Evolutionary conservation across 92 coral and sea anemone species (phyloP).

Genomic region (Montipora capitata): DNA sequence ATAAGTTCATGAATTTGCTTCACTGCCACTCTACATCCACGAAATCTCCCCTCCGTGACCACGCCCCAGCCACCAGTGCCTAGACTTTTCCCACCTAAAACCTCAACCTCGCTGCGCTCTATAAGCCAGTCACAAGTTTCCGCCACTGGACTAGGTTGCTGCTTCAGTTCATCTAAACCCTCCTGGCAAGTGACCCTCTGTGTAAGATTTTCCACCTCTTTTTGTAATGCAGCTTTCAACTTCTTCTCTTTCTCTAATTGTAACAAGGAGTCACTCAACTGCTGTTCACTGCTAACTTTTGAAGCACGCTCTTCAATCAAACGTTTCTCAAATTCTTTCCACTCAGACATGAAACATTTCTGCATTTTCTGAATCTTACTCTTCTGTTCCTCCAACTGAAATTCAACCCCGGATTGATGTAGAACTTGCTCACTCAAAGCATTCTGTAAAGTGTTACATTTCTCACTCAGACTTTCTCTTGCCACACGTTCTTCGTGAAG

Average conservation of each 20-base stretch:
- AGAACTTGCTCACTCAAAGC: slow-evolving; percentile 50
- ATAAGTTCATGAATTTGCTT: slow-evolving; percentile 94
- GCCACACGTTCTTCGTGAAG: slow-evolving; percentile 40
- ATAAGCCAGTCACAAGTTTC: slow-evolving; percentile 89
- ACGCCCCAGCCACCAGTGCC: slow-evolving; percentile 97
- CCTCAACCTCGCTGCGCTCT: slow-evolving; percentile 86
- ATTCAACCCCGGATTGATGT: slow-evolving; percentile 48
- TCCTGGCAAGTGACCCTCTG: slow-evolving; percentile 34
- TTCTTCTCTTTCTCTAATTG: slow-evolving; percentile 67
- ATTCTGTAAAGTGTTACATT: slow-evolving; percentile 61
- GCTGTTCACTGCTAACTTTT: slow-evolving; percentile 72
- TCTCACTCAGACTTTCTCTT: slow-evolving; percentile 50
- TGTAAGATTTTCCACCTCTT: slow-evolving; percentile 59
- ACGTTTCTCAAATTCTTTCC: slow-evolving; percentile 89
- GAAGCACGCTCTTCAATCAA: slow-evolving; percentile 85
- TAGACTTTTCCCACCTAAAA: slow-evolving; percentile 62
- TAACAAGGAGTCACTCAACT: slow-evolving; percentile 25
- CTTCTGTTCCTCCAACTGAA: slow-evolving; percentile 72
- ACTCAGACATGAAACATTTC: slow-evolving; percentile 83
- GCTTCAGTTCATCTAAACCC: slow-evolving; percentile 49
- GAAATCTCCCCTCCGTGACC: slow-evolving; percentile 91
- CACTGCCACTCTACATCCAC: slow-evolving; percentile 92
- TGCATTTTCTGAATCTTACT: slow-evolving; percentile 74
- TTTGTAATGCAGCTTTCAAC: slow-evolving; percentile 57
- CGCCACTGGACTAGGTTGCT: neutral